Conservation (phyloP, 2,888 invertebrate genomes). For the Sphecodes monilicornis region DNA sequence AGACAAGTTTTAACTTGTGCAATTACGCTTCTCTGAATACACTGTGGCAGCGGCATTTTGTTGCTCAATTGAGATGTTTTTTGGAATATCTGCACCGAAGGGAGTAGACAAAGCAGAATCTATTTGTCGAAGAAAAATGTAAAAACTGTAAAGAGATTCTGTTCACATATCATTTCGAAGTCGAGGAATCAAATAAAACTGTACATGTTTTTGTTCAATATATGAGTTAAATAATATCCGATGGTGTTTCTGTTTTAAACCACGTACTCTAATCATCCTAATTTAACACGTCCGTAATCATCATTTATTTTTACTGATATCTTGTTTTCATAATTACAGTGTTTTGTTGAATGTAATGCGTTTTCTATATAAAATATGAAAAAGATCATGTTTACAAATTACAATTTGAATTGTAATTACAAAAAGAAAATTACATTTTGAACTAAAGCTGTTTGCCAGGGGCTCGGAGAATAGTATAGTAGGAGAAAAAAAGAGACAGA, state of each 20-base stretch:
- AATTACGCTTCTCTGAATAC: slow-evolving; percentile 62
- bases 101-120: slow-evolving; percentile 26
- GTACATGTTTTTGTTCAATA: slow-evolving; percentile 71
- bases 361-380: not conserved
- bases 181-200: slow-evolving; percentile 52
- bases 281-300: not conserved
- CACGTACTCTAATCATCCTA: not conserved
- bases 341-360: not conserved
- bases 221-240: slow-evolving; percentile 35
- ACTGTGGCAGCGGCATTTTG: slow-evolving; percentile 59
- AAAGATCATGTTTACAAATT: too few relatives aligned
- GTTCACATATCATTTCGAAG: slow-evolving; percentile 72
- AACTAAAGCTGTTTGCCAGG: too few relatives aligned
- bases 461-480: too few relatives aligned
- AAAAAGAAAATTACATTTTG: too few relatives aligned
- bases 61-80: slow-evolving; percentile 63
- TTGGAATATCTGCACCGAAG: slow-evolving; percentile 24
- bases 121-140: slow-evolving; percentile 49
- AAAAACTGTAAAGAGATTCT: slow-evolving; percentile 67
- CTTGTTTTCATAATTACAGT: not conserved
- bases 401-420: too few relatives aligned
- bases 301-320: not conserved
- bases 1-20: slow-evolving; percentile 47
- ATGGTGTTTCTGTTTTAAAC: slow-evolving; percentile 5
- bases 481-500: too few relatives aligned